phyloP scores from a whole-genome alignment of 2,113 vertebrate genomes.

The Plecotus auritus region DNA sequence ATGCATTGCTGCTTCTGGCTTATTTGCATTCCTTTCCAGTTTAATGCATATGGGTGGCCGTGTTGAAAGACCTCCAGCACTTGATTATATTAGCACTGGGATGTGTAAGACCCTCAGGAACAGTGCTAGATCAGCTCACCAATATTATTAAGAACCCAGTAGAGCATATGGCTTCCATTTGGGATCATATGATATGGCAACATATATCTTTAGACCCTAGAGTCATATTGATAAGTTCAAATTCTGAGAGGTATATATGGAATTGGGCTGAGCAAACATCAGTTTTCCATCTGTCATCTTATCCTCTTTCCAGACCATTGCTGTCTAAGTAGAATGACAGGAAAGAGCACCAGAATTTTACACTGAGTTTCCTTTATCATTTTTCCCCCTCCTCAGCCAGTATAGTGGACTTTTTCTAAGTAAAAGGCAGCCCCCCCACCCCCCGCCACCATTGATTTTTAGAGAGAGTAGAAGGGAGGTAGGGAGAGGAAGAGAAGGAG shows the following conservation, averaged over 20 bases:
- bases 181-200: neutral
- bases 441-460: no score
- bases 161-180: neutral
- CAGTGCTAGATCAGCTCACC: neutral
- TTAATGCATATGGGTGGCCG: neutral
- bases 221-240: neutral
- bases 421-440: neutral
- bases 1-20: neutral
- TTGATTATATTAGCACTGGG: neutral
- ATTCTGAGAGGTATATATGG: neutral
- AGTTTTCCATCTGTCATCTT: neutral
- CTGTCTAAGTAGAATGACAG: neutral
- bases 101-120: neutral
- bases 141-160: neutral
- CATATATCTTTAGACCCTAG: neutral
- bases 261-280: neutral
- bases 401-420: neutral
- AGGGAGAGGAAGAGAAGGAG: no score
- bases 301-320: neutral
- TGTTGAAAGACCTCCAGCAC: neutral
- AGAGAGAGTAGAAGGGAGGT: no score
- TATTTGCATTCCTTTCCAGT: neutral
- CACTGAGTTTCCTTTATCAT: neutral
- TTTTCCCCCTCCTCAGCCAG: neutral
- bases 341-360: neutral